phyloP scores from a whole-genome alignment of 2,797 vertebrate species.

The Betta splendens region DNA sequence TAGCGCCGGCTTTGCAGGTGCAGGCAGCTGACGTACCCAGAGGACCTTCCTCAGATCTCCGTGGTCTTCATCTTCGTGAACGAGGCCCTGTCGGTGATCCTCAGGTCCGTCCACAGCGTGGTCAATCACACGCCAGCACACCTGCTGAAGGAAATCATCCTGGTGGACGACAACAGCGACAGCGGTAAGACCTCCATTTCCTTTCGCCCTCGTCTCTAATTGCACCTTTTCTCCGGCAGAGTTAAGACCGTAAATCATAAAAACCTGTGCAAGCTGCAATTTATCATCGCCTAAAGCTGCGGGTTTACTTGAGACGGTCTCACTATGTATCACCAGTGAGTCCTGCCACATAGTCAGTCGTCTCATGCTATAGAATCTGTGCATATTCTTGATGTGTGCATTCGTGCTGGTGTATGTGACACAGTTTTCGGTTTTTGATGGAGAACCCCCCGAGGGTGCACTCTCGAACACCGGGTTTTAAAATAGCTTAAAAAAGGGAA shows the following conservation, averaged over 20 bases:
- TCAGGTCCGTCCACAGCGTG: conserved; percentile 96
- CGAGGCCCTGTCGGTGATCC: conserved; percentile 94
- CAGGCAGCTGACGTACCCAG: conserved; percentile 85
- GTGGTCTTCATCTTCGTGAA: conserved; percentile 99
- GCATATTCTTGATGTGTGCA: background rate
- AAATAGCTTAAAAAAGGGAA: conserved; percentile 60
- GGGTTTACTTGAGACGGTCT: conserved; percentile 31
- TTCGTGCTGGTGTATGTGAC: conserved; percentile 11
- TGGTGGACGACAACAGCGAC: conserved; percentile 98
- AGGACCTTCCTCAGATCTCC: conserved; percentile 92
- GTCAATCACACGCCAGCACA: conserved; percentile 96
- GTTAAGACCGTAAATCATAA: conserved; percentile 6
- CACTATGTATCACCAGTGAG: conserved; percentile 41
- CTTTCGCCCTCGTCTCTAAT: conserved; percentile 1
- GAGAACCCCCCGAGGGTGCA: conserved; percentile 48
- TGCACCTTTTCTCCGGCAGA: conserved; percentile 11
- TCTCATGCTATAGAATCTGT: conserved; percentile 6
- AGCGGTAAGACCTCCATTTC: conserved; percentile 80
- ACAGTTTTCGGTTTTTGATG: conserved; percentile 28
- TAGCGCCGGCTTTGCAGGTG: conserved; percentile 80
- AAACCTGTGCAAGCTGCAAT: conserved; percentile 17
- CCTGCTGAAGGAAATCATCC: conserved; percentile 95
- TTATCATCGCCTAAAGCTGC: conserved; percentile 28
- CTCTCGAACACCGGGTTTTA: conserved; percentile 56
- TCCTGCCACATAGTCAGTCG: conserved; percentile 25